Conservation (phyloP, 1,140 invertebrate genomes). For the Apocrypta bakeri region DNA sequence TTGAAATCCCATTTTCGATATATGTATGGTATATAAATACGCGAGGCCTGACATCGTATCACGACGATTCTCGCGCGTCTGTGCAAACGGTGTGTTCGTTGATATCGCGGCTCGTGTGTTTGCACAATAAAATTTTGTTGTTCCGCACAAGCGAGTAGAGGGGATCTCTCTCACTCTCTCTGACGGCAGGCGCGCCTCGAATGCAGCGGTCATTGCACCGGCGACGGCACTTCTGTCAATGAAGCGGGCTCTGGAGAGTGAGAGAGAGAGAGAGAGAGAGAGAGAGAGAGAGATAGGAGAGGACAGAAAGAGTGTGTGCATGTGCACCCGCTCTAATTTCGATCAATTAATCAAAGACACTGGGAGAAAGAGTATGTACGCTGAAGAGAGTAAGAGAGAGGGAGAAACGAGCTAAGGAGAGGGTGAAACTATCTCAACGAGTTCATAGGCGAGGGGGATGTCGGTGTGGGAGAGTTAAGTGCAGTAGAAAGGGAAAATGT, state of each 20-base stretch:
- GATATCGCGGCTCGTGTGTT: slow-evolving; percentile 39
- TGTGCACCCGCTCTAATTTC: slow-evolving; percentile 58
- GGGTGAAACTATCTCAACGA: neutral
- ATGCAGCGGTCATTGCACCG: slow-evolving; percentile 58
- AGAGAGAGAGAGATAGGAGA: neutral
- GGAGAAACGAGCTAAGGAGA: neutral
- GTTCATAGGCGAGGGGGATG: neutral
- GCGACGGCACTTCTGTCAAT: slow-evolving; percentile 49
- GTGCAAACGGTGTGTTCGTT: slow-evolving; percentile 38
- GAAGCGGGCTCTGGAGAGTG: slow-evolving; percentile 6
- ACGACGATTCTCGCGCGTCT: slow-evolving; percentile 45
- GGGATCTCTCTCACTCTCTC: neutral
- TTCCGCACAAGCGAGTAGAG: slow-evolving; percentile 36
- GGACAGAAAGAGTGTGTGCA: slow-evolving; percentile 7
- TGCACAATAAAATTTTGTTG: slow-evolving; percentile 59
- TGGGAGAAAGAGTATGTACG: neutral
- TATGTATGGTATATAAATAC: slow-evolving; percentile 9
- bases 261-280: neutral
- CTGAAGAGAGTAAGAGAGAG: slow-evolving; percentile 25
- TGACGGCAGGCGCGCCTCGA: slow-evolving; percentile 8
- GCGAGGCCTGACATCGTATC: neutral
- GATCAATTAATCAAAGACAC: slow-evolving; percentile 61
- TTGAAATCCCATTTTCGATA: slow-evolving; percentile 53
- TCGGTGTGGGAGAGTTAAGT: neutral
- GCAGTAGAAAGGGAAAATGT: neutral